These are phyloP conservation scores for Serinus canaria DNA, from an alignment of 2,113 vertebrate genomes.

Conservation along the genomic window DNA sequence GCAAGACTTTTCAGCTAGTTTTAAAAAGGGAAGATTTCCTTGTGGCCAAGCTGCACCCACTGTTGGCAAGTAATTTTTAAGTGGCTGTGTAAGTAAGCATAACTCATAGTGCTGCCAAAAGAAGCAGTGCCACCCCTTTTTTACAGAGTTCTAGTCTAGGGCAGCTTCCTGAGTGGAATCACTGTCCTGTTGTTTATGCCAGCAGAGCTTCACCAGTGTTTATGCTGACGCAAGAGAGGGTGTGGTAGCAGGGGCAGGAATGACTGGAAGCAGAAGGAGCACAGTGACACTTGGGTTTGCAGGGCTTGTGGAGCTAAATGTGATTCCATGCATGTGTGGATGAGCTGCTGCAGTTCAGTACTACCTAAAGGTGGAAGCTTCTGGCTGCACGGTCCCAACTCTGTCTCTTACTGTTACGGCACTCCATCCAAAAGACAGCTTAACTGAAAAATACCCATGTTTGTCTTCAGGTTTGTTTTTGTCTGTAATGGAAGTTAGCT, in stretches of 20 bases:
- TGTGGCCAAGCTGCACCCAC: accelerated
- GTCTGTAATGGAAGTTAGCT: neutral
- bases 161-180: neutral
- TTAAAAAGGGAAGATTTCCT: neutral
- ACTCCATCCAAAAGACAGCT: neutral
- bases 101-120: neutral
- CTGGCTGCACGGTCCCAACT: neutral
- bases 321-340: accelerated
- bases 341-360: neutral
- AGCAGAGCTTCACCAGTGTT: neutral
- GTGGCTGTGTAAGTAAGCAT: neutral
- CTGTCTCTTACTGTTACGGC: neutral
- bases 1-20: neutral
- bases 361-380: neutral
- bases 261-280: neutral
- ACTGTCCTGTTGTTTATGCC: neutral
- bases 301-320: neutral
- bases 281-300: neutral
- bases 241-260: neutral
- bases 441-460: neutral
- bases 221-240: neutral
- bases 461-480: neutral
- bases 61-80: neutral
- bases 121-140: neutral
- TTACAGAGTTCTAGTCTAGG: neutral